Evolutionary conservation across 2,888 invertebrate species (phyloP).

Genomic region (Habroteleia sp.): DNA sequence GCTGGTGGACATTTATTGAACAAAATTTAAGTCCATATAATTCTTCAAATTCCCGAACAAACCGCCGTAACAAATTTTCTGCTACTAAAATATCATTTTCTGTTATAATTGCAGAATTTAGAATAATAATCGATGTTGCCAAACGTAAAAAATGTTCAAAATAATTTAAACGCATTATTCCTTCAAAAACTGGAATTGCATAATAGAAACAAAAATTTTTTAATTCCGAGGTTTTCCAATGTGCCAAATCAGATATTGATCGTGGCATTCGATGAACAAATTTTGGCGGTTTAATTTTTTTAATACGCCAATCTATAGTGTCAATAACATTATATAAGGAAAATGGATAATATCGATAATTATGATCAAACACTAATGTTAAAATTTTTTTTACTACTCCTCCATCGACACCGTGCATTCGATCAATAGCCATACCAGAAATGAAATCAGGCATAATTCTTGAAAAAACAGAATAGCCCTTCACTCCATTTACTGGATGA

Average conservation of each 20-base stretch:
- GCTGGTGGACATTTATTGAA: slow-evolving; percentile 25
- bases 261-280: background rate
- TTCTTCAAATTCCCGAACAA: slow-evolving; percentile 45
- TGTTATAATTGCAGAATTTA: too few species aligned
- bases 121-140: background rate
- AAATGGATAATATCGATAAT: slow-evolving; percentile 23
- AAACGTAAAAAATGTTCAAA: slow-evolving; percentile 33
- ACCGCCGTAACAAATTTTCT: slow-evolving; percentile 11
- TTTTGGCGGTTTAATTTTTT: too few species aligned
- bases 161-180: slow-evolving; percentile 33
- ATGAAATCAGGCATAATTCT: slow-evolving; percentile 15
- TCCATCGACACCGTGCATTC: slow-evolving; percentile 60
- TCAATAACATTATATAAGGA: slow-evolving; percentile 34
- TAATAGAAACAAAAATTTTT: slow-evolving; percentile 24
- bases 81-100: background rate
- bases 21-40: slow-evolving; percentile 34
- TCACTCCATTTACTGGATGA: background rate
- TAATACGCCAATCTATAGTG: too few species aligned
- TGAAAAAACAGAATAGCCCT: slow-evolving; percentile 6
- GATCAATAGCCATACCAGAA: slow-evolving; percentile 52
- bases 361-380: slow-evolving; percentile 7
- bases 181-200: slow-evolving; percentile 37
- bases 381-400: slow-evolving; percentile 53
- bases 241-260: too few species aligned
- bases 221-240: background rate